Conservation (phyloP, 2,888 invertebrate genomes). For the Hirtodrosophila cameraria region DNA sequence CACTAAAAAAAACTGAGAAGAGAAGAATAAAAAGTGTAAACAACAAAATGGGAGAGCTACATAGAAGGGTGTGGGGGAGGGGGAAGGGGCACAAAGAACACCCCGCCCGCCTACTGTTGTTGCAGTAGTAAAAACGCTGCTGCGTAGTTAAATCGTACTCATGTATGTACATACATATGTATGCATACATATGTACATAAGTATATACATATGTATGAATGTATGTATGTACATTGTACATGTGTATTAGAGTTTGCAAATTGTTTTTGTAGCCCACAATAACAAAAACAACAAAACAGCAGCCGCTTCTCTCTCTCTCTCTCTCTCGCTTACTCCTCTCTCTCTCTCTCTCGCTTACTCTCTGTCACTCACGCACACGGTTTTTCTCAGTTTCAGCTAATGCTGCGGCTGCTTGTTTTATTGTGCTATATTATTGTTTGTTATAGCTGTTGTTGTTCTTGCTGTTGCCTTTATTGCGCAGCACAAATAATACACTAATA, state of each 20-base stretch:
- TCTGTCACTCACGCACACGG: constrained; percentile 18
- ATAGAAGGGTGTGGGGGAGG: not conserved
- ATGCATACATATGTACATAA: constrained; percentile 10
- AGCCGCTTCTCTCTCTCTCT: constrained; percentile 11
- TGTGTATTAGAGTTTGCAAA: constrained; percentile 43
- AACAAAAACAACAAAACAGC: constrained; percentile 17
- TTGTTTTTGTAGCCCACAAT: constrained; percentile 42
- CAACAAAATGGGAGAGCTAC: constrained; percentile 18
- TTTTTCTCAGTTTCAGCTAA: constrained; percentile 35
- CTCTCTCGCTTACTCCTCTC: constrained; percentile 11
- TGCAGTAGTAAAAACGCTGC: constrained; percentile 63
- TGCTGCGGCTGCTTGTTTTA: constrained; percentile 63
- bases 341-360: constrained; percentile 19
- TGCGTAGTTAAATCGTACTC: constrained; percentile 70
- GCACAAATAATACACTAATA: constrained; percentile 59
- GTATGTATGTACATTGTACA: constrained; percentile 25
- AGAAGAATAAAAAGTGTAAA: constrained; percentile 37
- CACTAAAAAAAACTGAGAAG: constrained; percentile 46
- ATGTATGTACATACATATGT: constrained; percentile 18
- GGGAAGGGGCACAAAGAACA: constrained; percentile 22
- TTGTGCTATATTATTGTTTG: constrained; percentile 67
- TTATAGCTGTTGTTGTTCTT: constrained; percentile 41
- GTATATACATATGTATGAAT: constrained; percentile 9
- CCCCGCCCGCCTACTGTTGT: constrained; percentile 23
- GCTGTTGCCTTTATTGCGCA: constrained; percentile 70